These are phyloP conservation scores for Blastomussa wellsi DNA, from an alignment of 92 coral and sea anemone species.

Conservation along the genomic window DNA sequence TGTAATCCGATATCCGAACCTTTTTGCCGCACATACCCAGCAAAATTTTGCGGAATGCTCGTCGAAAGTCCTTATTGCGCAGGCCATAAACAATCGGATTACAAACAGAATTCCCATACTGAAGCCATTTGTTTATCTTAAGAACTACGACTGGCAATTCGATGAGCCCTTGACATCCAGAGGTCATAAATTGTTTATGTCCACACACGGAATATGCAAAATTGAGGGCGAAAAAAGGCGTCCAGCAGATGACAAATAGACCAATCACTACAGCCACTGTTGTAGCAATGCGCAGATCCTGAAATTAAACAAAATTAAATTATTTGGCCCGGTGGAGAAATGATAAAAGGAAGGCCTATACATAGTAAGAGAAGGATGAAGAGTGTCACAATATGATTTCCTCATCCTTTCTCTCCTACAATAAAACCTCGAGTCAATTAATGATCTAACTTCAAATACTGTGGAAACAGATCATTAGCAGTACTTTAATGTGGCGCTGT, in stretches of 20 bases:
- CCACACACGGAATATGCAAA: conserved; percentile 60
- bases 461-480: too few relatives aligned
- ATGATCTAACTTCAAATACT: too few relatives aligned
- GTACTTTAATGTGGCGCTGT: too few relatives aligned
- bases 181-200: not conserved
- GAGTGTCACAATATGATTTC: too few relatives aligned
- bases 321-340: not conserved
- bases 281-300: conserved; percentile 86
- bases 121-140: conserved; percentile 65
- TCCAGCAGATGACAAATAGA: conserved; percentile 72
- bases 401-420: too few relatives aligned
- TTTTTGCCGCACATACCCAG: conserved; percentile 71
- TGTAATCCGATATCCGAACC: conserved; percentile 56
- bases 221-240: conserved; percentile 76
- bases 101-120: conserved; percentile 83
- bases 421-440: too few relatives aligned
- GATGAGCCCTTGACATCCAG: conserved; percentile 2
- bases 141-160: conserved; percentile 35
- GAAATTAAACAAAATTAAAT: conserved; percentile 3
- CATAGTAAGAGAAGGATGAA: not conserved
- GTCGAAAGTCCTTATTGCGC: conserved; percentile 78
- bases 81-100: conserved; percentile 83
- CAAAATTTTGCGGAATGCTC: conserved; percentile 76
- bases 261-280: conserved; percentile 90
- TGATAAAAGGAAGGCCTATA: not conserved